phyloP scores from a whole-genome alignment of 2,113 vertebrate genomes.

The Danio rerio region GRCz12tu NC_133181.1:29450001-29450500 shows the following conservation, averaged over 20 bases:
- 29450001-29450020: too few species aligned
- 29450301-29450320: too few species aligned
- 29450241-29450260: too few species aligned
- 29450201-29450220: not conserved
- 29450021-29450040: too few species aligned
- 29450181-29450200: not conserved
- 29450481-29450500: not conserved
- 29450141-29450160: not conserved
- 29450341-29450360: not conserved
- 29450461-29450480: not conserved
- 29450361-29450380: not conserved
- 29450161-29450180: not conserved
- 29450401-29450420: not conserved
- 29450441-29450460: not conserved
- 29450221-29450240: too few species aligned
- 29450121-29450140: not conserved
- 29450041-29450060: too few species aligned
- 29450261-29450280: too few species aligned
- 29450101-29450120: too few species aligned
- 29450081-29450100: too few species aligned
- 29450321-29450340: too few species aligned
- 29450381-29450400: not conserved
- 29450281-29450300: too few species aligned
- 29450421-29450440: not conserved
- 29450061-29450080: too few species aligned